Evolutionary conservation across 2,113 vertebrate genomes (phyloP).

Genomic region (Microcebus lehilahytsara): DNA sequence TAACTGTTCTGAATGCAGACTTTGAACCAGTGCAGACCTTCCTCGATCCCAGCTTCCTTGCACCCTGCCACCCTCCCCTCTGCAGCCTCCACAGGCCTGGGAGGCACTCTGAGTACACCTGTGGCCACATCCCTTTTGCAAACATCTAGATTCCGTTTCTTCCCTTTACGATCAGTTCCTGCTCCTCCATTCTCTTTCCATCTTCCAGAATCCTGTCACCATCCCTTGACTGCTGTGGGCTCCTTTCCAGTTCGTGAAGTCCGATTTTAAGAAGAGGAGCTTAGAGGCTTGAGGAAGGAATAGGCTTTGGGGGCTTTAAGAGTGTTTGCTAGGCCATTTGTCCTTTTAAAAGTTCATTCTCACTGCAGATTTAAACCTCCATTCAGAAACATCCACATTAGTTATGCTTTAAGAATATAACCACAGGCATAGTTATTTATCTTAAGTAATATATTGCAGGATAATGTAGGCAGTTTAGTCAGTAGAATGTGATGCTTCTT

Average conservation of each 20-base stretch:
- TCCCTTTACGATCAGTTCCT: neutral
- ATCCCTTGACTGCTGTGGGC: neutral
- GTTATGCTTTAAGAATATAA: neutral
- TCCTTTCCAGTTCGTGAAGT: neutral
- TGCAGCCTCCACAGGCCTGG: neutral
- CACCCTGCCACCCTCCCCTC: neutral
- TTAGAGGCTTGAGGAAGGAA: neutral
- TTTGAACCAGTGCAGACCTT: neutral
- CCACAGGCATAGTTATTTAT: neutral
- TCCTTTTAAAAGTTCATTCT: neutral
- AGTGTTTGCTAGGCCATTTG: neutral
- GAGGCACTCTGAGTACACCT: accelerated
- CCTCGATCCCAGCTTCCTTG: neutral
- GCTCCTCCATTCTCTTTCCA: neutral
- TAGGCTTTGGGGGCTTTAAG: neutral
- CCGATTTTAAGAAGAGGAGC: neutral
- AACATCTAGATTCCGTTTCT: neutral
- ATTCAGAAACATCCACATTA: neutral
- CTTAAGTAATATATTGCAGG: neutral
- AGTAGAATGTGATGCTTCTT: neutral
- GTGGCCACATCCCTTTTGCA: neutral
- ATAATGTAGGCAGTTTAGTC: neutral
- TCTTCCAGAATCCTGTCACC: neutral
- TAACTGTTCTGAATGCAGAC: neutral
- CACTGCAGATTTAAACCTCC: neutral